Percentiles rank a stretch among this genome's conserved stretches.
phyloP scores from a whole-genome alignment of 2,797 vertebrate species.

The Neosilurus hyrtlii region DNA sequence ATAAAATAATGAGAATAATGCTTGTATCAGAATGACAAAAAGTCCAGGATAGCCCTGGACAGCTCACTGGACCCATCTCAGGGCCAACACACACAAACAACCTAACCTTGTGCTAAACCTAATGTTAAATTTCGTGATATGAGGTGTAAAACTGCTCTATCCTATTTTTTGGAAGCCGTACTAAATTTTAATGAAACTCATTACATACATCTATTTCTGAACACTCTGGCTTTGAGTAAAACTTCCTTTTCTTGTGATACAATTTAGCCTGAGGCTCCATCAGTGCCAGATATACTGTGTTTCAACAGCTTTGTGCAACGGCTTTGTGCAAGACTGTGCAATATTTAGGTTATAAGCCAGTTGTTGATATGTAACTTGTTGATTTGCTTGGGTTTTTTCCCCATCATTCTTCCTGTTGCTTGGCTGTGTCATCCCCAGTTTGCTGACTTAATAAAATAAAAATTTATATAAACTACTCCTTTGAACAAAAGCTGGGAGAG shows the following conservation, averaged over 20 bases:
- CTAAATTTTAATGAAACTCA: neutral
- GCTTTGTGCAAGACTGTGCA: neutral
- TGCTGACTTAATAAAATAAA: slow-evolving; percentile 1
- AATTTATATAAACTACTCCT: neutral
- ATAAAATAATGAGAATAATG: no score
- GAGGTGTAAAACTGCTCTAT: neutral
- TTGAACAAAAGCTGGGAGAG: neutral
- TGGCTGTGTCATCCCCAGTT: neutral
- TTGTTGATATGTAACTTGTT: neutral
- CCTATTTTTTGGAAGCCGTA: neutral
- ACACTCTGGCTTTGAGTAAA: neutral
- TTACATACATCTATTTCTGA: neutral
- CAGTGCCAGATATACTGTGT: neutral
- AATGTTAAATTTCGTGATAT: neutral
- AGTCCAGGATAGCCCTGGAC: no score
- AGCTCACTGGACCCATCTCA: no score
- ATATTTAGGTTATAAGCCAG: slow-evolving; percentile 20
- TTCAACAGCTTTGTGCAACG: slow-evolving; percentile 21
- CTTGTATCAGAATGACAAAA: no score
- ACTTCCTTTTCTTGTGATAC: neutral
- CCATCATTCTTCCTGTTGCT: neutral
- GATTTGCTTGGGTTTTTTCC: slow-evolving; percentile 2
- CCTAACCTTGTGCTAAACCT: no score
- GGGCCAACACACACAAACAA: no score
- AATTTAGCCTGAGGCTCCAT: neutral